Base-by-base conservation (phyloP, 2,797 vertebrate genomes). In the Cephalopachus bancanus region DNA sequence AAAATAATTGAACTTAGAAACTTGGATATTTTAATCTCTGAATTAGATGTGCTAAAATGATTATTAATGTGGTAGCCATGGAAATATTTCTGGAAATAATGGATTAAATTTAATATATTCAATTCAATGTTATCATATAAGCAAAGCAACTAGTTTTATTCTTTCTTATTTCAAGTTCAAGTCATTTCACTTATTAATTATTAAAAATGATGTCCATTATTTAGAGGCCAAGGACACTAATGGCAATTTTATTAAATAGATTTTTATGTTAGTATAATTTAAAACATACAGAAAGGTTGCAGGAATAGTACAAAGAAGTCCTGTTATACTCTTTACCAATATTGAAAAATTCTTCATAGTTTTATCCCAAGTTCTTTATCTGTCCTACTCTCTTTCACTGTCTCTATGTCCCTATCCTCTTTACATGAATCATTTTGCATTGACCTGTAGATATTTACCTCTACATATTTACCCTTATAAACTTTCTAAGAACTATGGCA, bases 241-340 rank as follows among this genome's bases (percentile, higher is more conserved):
- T 22, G 64, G 51, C 10, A 91, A 83, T 6, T 78, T n/a, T 53
- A 53, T 74, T 51, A 11, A 72, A 49, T 60, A 79, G 30, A 3
- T 69, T 83, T 49, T 85, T 53, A 30, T 22, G 83, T 89, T 85
- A 49, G 37, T 94, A 26, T 55, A 24, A n/a, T 89, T 79, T 83
- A 62, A 92, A 92, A 3, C 49, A 71, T 75, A 75, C 22, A 75
- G 49, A 74, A 67, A 95, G 60, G 12, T 71, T 84, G 30, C 28
- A 93, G 79, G 64, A 89, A 83, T 33, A n/a, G 16, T 30, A 83
- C 7, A 91, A 49, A 51, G 51, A 60, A 30, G 5, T 22, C 17
- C 59, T 80, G 19, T 33, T 74, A 93, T 69, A 60, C 7, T 9
- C 5, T 65, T 83, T 53, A 26, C 49, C 19, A 64, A 30, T 2